phyloP scores from a whole-genome alignment of 2,113 vertebrate species.

The Mobula birostris region DNA sequence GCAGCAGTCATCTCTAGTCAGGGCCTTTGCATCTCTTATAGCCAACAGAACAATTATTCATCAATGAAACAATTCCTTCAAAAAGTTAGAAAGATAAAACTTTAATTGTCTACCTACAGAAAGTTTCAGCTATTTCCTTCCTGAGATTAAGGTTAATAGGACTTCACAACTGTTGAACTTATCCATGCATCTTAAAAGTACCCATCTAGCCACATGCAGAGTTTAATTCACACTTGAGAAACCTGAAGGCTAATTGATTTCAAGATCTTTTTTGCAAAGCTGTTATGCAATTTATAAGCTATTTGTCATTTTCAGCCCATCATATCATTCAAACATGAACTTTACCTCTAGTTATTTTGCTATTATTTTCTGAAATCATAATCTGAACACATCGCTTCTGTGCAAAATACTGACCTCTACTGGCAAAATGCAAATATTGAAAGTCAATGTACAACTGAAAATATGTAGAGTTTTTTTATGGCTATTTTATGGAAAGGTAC shows the following conservation, averaged over 20 bases:
- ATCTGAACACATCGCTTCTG: neutral
- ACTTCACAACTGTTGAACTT: neutral
- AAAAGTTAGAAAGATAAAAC: no score
- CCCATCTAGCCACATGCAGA: neutral
- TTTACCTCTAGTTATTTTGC: neutral
- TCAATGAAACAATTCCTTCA: no score
- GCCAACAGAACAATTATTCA: no score
- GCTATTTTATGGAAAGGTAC: neutral
- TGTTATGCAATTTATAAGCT: neutral
- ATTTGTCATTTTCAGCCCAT: neutral
- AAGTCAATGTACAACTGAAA: neutral
- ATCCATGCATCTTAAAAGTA: neutral
- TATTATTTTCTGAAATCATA: neutral
- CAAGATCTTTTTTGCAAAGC: neutral
- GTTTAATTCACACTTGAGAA: neutral
- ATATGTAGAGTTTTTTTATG: neutral
- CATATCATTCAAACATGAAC: neutral
- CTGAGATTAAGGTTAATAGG: neutral
- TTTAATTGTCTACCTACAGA: neutral
- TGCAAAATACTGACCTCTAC: constrained; percentile 31
- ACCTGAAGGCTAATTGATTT: neutral
- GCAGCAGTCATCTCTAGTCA: no score
- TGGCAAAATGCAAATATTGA: neutral
- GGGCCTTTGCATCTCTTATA: no score
- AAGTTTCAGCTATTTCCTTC: neutral